A percentile compares a stretch with the other conserved stretches of the same genome.
phyloP scores from a whole-genome alignment of 64 coral and sea anemone genomes.

The Astreopora myriophthalma region DNA sequence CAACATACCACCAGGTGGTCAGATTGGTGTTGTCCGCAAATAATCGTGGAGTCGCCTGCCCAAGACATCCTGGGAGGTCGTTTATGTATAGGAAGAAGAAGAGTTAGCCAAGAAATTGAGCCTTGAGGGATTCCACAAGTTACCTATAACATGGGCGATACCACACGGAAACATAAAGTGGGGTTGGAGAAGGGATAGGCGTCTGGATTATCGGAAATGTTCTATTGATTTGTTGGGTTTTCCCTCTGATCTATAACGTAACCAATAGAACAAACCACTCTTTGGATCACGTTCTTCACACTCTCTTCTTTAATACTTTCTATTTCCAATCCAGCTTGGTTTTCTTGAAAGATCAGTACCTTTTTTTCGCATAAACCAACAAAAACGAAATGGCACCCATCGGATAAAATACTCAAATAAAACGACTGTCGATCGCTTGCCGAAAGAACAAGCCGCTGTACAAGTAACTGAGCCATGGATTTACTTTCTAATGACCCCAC shows the following conservation, averaged over 20 bases:
- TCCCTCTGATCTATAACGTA: neutral
- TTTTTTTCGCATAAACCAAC: neutral
- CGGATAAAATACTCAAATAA: constrained; percentile 1
- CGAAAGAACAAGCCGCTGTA: neutral
- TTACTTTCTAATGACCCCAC: neutral
- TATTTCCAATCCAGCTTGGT: neutral
- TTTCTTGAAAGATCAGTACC: neutral
- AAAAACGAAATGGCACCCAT: neutral
- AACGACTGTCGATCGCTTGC: neutral
- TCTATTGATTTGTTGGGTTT: too few relatives aligned
- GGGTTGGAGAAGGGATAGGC: too few relatives aligned
- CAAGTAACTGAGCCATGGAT: neutral
- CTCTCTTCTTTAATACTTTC: neutral
- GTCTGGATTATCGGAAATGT: too few relatives aligned
- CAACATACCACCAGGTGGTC: too few relatives aligned
- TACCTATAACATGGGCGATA: too few relatives aligned
- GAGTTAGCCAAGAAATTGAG: too few relatives aligned
- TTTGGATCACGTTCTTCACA: neutral
- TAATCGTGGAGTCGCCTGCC: too few relatives aligned
- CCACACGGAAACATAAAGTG: too few relatives aligned
- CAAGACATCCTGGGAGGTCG: too few relatives aligned
- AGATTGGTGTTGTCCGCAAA: too few relatives aligned
- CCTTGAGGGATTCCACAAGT: too few relatives aligned
- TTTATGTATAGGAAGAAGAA: too few relatives aligned
- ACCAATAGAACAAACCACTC: neutral